Conservation (phyloP, 2,888 invertebrate species). For the Pollenia griseotomentosa region DNA sequence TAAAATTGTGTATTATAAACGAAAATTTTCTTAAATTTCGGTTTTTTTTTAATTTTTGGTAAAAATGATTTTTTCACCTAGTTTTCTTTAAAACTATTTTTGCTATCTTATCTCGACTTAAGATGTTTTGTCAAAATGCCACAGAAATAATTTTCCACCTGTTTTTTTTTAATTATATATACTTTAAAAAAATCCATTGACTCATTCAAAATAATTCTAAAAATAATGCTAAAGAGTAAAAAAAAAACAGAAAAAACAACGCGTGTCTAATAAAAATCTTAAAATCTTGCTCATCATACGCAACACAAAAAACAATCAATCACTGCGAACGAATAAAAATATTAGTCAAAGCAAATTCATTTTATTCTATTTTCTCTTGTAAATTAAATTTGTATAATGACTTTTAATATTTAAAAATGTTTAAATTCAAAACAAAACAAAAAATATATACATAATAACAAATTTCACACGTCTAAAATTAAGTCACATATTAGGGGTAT, state of each 20-base stretch:
- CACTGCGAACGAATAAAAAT: neutral
- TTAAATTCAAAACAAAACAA: conserved; percentile 10
- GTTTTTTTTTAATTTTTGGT: too few species aligned
- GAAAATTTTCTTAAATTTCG: too few species aligned
- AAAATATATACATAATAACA: conserved; percentile 27
- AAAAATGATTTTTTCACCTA: too few species aligned
- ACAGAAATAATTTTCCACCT: too few species aligned
- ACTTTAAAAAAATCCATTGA: conserved; percentile 1
- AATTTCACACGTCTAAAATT: neutral
- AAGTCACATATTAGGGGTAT: neutral
- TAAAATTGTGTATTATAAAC: too few species aligned
- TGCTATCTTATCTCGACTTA: too few species aligned
- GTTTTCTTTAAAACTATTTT: too few species aligned
- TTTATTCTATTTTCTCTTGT: conserved; percentile 3
- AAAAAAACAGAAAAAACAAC: neutral
- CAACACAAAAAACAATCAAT: neutral
- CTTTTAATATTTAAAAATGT: conserved; percentile 17
- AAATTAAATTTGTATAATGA: conserved; percentile 40
- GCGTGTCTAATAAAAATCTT: neutral
- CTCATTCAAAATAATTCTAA: neutral
- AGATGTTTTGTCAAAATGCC: too few species aligned
- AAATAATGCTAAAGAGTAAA: neutral
- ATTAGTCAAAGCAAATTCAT: conserved; percentile 39
- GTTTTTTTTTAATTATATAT: neutral
- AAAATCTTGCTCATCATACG: conserved; percentile 17